Evolutionary conservation across 2,888 invertebrate species (phyloP).

Genomic region (Synergus umbraculus): DNA sequence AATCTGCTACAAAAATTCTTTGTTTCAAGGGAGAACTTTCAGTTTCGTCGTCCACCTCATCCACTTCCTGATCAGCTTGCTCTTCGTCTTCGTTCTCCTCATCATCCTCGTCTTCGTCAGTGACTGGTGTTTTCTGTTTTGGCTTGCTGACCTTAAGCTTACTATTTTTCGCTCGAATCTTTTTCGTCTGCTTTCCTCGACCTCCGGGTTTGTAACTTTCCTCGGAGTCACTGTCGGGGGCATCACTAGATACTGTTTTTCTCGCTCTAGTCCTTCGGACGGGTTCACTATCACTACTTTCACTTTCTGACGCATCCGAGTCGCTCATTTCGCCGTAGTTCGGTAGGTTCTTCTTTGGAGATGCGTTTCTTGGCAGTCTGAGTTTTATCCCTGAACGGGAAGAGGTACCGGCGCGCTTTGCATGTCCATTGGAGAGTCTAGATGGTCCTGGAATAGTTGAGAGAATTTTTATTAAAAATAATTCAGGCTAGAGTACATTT

Average conservation of each 20-base stretch:
- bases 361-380: conserved; percentile 51
- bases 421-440: conserved; percentile 70
- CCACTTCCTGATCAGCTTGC: conserved; percentile 49
- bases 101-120: conserved; percentile 59
- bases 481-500: too few species aligned
- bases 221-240: conserved; percentile 78
- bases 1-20: not conserved
- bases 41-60: conserved; percentile 29
- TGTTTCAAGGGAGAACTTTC: not conserved
- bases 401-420: conserved; percentile 60
- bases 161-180: conserved; percentile 68
- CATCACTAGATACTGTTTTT: conserved; percentile 66
- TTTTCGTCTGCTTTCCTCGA: conserved; percentile 70
- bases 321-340: conserved; percentile 69
- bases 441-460: conserved; percentile 67
- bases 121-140: conserved; percentile 55
- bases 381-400: conserved; percentile 64
- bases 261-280: conserved; percentile 66
- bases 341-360: conserved; percentile 55
- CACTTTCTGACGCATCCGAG: conserved; percentile 67
- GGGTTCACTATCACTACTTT: conserved; percentile 69
- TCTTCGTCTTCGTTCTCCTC: conserved; percentile 54
- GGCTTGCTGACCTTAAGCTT: conserved; percentile 56
- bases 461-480: not conserved
- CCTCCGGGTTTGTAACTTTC: conserved; percentile 80